Evolutionary conservation across 2,888 invertebrate genomes (phyloP).

Genomic region (Xylophagus ater): DNA sequence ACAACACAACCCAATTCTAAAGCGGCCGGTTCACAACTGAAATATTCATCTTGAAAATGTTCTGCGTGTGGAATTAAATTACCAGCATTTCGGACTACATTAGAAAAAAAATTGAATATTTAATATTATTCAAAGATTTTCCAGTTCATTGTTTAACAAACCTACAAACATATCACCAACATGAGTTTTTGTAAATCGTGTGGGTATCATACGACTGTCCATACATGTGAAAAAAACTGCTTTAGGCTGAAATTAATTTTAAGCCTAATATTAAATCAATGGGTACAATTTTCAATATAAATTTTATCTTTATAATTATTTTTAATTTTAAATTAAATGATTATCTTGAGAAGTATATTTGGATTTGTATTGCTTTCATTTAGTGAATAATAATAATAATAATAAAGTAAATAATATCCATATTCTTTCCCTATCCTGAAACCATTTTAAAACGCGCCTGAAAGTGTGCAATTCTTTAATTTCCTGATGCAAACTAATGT

Average conservation of each 20-base stretch:
- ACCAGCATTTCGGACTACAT: slow-evolving; percentile 89
- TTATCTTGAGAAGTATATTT: no score
- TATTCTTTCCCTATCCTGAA: no score
- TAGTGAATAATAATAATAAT: slow-evolving; percentile 12
- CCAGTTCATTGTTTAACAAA: no score
- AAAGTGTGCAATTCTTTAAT: no score
- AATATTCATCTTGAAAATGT: slow-evolving; percentile 74
- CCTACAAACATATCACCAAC: slow-evolving; percentile 98
- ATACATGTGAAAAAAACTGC: slow-evolving; percentile 96
- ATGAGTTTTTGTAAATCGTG: slow-evolving; percentile 87
- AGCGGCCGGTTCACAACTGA: slow-evolving; percentile 92
- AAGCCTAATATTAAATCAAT: slow-evolving; percentile 9
- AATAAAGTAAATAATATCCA: slow-evolving; percentile 10
- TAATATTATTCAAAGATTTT: no score
- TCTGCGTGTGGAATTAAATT: slow-evolving; percentile 89
- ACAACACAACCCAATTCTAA: slow-evolving; percentile 88
- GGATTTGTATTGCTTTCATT: background rate
- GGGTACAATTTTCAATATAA: no score
- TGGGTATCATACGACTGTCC: slow-evolving; percentile 95
- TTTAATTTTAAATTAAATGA: background rate
- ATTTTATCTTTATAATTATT: no score
- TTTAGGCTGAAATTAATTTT: slow-evolving; percentile 64
- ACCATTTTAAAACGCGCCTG: no score
- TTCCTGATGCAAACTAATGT: no score
- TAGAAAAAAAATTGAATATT: no score